Percentiles rank a stretch among this genome's conserved stretches.
Evolutionary conservation across 2,888 invertebrate species (phyloP).

Genomic region (Xestoiulus laeticollis): DNA sequence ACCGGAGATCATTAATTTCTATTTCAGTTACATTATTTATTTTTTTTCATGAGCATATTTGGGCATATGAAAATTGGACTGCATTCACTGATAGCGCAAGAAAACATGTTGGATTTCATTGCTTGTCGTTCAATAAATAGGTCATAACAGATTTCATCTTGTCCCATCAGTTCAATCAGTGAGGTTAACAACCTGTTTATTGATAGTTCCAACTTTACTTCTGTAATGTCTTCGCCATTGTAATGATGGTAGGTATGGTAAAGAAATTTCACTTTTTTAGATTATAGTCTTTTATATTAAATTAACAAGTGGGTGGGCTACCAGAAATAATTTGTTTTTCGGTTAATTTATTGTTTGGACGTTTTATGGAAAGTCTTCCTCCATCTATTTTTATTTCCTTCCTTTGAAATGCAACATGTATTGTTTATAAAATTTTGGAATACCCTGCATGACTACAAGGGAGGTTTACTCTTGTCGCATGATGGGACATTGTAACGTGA

Average conservation of each 20-base stretch:
- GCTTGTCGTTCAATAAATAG: neutral
- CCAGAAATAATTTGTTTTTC: constrained; percentile 6
- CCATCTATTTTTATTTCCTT: neutral
- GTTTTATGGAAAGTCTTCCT: constrained; percentile 8
- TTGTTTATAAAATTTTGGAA: neutral
- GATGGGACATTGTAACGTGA: constrained; percentile 13
- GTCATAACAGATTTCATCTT: neutral
- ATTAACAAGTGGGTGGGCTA: neutral
- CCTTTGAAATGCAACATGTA: neutral
- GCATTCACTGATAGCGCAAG: neutral
- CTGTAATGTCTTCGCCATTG: neutral
- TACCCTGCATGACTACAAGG: neutral
- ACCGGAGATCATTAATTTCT: neutral
- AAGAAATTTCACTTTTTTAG: constrained; percentile 19
- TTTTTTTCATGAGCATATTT: neutral
- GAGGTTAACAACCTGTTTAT: constrained; percentile 5
- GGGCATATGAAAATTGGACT: neutral
- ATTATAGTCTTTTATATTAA: neutral
- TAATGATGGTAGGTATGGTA: neutral
- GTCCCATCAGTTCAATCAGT: constrained; percentile 12
- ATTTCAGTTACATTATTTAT: neutral
- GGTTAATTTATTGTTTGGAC: neutral
- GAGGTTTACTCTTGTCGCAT: neutral
- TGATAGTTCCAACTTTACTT: neutral
- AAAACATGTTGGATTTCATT: constrained; percentile 43